Evolutionary conservation across 2,888 invertebrate species (phyloP), one percentile per base, ranked within the genome.

Genomic region (Eulithis testata): DNA sequence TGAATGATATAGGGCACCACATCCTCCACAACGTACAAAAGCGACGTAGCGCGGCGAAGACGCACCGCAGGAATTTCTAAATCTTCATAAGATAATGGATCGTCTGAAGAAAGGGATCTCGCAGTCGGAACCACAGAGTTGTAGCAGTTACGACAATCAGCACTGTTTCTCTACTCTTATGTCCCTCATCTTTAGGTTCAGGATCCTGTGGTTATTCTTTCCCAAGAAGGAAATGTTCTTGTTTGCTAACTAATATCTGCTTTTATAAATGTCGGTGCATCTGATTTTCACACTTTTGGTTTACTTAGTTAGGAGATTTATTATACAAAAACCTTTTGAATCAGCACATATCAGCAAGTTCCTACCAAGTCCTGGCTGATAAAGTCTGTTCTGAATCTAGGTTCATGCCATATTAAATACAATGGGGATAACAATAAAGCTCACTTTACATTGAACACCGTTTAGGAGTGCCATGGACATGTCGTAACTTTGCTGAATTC

Each of bases 51-150:
- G 61, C 67, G 60, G 57, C 63, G 62, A 74, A 79, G 81, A 82
- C 82, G 85, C 85, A 85, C 90, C 91, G 80, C 91, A 90, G 84
- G 90, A 91, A 93, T 91, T 89, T 88, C 89, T 89, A 91, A 91
- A 91, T 91, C 91, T 91, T 91, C 90, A 90, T 91, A 91, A 93
- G 92, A 92, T 93, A 93, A 93, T 92, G 91, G 91, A 90, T 92
- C 89, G 89, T 88, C 82, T 81, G 87, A 90, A 91, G 90, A 91
- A 91, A 92, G 88, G 91, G 88, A 90, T 89, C 89, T 87, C 87
- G 83, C 84, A 83, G 89, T 85, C 80, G 89, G n/a, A 55, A 44
- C 62, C 62, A 56, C 56, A 56, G 62, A 56, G 44, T 5, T 56
- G 50, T 4, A 14, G 40, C 5, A 62, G 50, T 51, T 14, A 9